Evolutionary conservation across 2,888 invertebrate species (phyloP), one percentile per base, ranked within the genome.

Genomic region (Cosmia trapezina): DNA sequence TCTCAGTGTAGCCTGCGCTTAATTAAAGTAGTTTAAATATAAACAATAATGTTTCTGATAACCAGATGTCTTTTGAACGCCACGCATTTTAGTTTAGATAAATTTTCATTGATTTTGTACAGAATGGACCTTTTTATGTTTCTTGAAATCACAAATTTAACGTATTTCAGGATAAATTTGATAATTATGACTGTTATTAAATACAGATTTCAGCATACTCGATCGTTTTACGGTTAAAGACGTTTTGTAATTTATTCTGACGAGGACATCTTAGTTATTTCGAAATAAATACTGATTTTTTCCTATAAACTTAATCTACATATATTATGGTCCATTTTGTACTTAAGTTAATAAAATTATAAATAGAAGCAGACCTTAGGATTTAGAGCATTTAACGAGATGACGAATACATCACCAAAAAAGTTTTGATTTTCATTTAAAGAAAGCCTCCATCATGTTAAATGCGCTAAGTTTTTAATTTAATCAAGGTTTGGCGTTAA

Each of bases 51-150:
- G 41, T 65, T 68, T 60, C 57, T 57, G 33, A 37, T 57, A 54
- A 33, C 28, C 43, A n/a, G 28, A 78, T 63, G 70, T 75, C 75
- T 78, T 78, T 75, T 70, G 75, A 78, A 78, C 78, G 78, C 74
- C 65, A 74, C 64, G 12, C 60, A 64, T 22, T 53, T 56, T 60
- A 56, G 12, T 53, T 62, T 56, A 14, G 22, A 33, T 43, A 22
- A 4, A 9, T 28, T 61, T n/a, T 14, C 11, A 45, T 59, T 33
- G 4, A 14, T 49, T 47, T 1, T 63, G 3, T 76, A 33, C 43
- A 0, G 12, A 70, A 60, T 70, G 62, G 63, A 76, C 33, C 76
- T 33, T 51, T 63, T 37, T 63, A n/a, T 28, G 19, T 62, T 61
- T 62, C 28, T 47, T 62, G 19, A 8, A 19, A 19, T 12, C 12